These are phyloP conservation scores for Nerophis lumbriciformis DNA, from an alignment of 2,113 vertebrate species.

Conservation along the genomic window DNA sequence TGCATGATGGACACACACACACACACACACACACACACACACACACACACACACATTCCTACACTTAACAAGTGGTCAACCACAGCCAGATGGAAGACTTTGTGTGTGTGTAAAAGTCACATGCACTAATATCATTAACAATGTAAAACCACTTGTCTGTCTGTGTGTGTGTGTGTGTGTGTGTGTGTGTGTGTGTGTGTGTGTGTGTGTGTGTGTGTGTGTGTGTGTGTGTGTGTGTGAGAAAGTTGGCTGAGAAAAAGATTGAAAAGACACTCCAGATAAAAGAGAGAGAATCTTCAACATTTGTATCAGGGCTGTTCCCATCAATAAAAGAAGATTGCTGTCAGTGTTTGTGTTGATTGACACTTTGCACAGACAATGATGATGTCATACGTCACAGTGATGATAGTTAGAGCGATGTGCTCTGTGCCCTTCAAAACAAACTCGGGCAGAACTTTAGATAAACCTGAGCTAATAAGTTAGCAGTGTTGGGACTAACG, in stretches of 20 bases:
- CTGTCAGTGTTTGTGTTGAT: too few species aligned
- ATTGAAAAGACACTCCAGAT: not conserved
- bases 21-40: constrained; percentile 15
- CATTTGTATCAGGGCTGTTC: too few species aligned
- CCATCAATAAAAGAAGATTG: too few species aligned
- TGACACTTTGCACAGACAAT: too few species aligned
- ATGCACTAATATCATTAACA: constrained; percentile 17
- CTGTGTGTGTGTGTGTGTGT: not conserved
- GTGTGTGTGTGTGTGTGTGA: constrained; percentile 5
- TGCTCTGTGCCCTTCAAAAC: too few species aligned
- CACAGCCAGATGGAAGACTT: constrained; percentile 6
- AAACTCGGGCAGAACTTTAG: too few species aligned
- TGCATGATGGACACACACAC: constrained; percentile 32
- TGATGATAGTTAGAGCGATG: too few species aligned
- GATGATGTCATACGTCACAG: too few species aligned
- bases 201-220: too few species aligned
- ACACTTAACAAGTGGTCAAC: constrained; percentile 10
- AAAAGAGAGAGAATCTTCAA: not conserved
- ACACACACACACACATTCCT: constrained; percentile 16
- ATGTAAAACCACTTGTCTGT: constrained; percentile 14
- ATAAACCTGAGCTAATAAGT: too few species aligned
- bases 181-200: too few species aligned
- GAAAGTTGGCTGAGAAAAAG: not conserved
- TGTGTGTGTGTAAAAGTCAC: constrained; percentile 16
- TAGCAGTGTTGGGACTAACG: too few species aligned